These are phyloP conservation scores for Ahaetulla prasina DNA, from an alignment of 2,113 vertebrate species.

Conservation along the genomic window DNA sequence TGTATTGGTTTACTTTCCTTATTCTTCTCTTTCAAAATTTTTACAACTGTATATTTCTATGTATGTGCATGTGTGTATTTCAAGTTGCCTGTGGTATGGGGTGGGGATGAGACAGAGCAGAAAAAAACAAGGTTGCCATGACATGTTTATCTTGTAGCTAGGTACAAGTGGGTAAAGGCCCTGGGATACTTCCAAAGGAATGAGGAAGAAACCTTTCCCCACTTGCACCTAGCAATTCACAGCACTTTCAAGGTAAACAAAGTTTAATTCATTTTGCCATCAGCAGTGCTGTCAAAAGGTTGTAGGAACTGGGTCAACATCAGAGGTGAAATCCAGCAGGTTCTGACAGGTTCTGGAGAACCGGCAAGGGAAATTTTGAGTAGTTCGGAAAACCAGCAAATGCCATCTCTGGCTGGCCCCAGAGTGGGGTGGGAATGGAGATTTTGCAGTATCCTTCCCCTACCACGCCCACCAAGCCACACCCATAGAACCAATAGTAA, in stretches of 20 bases:
- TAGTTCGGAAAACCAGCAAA: too few relatives aligned
- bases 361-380: too few relatives aligned
- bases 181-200: background rate
- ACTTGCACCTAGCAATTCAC: background rate
- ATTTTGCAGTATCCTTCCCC: too few relatives aligned
- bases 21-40: background rate
- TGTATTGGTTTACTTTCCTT: background rate
- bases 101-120: background rate
- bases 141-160: background rate
- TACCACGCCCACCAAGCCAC: too few relatives aligned
- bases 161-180: background rate
- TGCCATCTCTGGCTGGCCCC: too few relatives aligned
- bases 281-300: background rate
- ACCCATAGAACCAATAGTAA: too few relatives aligned
- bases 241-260: background rate
- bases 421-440: too few relatives aligned
- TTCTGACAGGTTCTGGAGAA: too few relatives aligned
- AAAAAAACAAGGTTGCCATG: background rate
- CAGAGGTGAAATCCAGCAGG: background rate
- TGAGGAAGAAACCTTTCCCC: background rate
- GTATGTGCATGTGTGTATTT: background rate
- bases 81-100: background rate
- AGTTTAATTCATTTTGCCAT: background rate
- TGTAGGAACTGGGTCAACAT: background rate
- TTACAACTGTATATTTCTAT: background rate